Evolutionary conservation across 2,797 vertebrate genomes (phyloP).

Genomic region (Manis crassicaudata): DNA sequence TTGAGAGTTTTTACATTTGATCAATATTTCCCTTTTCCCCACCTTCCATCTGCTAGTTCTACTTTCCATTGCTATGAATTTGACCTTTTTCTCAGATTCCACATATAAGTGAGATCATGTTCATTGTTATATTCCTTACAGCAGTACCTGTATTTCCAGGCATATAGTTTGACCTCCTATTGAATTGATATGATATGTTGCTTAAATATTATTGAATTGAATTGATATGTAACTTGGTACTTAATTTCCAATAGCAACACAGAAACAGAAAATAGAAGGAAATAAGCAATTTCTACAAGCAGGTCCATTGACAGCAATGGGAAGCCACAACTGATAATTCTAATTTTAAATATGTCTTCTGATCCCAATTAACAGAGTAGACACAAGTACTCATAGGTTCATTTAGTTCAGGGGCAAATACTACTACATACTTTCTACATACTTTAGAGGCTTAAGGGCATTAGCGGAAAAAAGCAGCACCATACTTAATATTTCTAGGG

Average conservation of each 20-base stretch:
- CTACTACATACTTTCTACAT: neutral
- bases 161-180: neutral
- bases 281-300: neutral
- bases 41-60: neutral
- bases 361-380: neutral
- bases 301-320: neutral
- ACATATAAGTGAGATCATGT: neutral
- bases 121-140: neutral
- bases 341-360: constrained; percentile 1
- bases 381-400: neutral
- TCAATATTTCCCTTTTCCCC: neutral
- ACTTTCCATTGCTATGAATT: neutral
- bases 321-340: neutral
- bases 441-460: neutral
- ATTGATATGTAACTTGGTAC: neutral
- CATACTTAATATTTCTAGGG: neutral
- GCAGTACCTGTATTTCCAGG: neutral
- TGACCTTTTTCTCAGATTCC: neutral
- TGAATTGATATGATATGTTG: neutral
- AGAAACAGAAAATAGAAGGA: neutral
- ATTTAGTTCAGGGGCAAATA: neutral
- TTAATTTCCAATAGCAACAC: neutral
- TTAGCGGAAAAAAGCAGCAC: neutral
- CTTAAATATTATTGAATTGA: neutral
- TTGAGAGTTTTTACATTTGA: neutral